A percentile compares a stretch with the other conserved stretches of the same genome.
These are phyloP conservation scores for Nyctalus aviator DNA, from an alignment of 2,797 vertebrate species.

Conservation along the genomic window DNA sequence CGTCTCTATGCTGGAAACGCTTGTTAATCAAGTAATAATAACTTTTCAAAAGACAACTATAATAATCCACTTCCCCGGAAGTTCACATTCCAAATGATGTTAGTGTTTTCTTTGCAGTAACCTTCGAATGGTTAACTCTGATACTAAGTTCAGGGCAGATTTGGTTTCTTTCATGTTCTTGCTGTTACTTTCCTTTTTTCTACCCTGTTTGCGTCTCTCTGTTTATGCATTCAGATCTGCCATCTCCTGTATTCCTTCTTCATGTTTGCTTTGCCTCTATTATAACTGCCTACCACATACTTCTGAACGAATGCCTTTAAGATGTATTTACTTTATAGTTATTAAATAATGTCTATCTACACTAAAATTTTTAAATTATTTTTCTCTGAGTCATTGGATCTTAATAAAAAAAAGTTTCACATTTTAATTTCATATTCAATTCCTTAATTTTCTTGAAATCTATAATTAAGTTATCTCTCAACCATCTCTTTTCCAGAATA, in stretches of 20 bases:
- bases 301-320: background rate
- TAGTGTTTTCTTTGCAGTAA: background rate
- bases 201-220: background rate
- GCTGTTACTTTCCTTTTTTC: background rate
- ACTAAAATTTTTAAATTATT: constrained; percentile 41
- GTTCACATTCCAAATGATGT: background rate
- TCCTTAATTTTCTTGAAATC: constrained; percentile 35
- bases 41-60: constrained; percentile 1
- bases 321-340: background rate
- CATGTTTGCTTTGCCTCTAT: background rate
- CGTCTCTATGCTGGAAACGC: background rate
- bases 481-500: constrained; percentile 36
- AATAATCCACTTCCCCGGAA: background rate
- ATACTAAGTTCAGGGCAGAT: background rate
- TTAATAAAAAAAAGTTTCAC: constrained; percentile 19
- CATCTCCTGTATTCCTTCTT: background rate
- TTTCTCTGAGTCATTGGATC: constrained; percentile 48
- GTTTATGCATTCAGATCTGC: background rate
- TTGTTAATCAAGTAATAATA: background rate
- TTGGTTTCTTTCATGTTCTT: background rate
- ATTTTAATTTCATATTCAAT: constrained; percentile 42
- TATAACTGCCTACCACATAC: background rate
- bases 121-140: background rate
- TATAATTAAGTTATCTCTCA: constrained; percentile 1
- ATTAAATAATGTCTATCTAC: background rate